Percentiles rank a stretch among this genome's conserved stretches.
These are phyloP conservation scores for Eremophila alpestris DNA, from an alignment of 2,797 vertebrate species.

Conservation along the genomic window DNA sequence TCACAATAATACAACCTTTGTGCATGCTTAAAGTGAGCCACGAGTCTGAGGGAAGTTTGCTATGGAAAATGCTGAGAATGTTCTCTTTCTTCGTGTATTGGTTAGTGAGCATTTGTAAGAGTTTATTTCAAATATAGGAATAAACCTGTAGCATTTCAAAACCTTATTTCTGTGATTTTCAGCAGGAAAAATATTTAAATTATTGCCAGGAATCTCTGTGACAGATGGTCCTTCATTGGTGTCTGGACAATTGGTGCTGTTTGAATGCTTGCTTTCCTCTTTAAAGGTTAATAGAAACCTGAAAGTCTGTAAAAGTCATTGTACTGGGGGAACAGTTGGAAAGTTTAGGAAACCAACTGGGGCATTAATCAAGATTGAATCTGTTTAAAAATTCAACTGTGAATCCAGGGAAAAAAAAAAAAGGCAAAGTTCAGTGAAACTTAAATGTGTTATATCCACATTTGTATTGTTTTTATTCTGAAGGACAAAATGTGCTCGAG, in stretches of 20 bases:
- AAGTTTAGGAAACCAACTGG: not conserved
- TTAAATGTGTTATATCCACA: not conserved
- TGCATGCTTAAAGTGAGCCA: not conserved
- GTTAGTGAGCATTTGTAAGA: not conserved
- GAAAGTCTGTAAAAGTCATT: not conserved
- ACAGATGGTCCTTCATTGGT: not conserved
- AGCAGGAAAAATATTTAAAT: not conserved
- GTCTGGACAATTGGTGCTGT: conserved; percentile 76
- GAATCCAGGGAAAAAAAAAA: not conserved
- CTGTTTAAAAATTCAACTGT: not conserved
- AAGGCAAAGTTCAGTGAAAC: not conserved
- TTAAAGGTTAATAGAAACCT: conserved; percentile 1
- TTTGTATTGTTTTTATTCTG: not conserved
- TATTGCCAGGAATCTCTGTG: not conserved
- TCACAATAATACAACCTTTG: not conserved
- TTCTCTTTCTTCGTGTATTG: not conserved
- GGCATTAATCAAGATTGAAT: not conserved
- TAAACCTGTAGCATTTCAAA: not conserved
- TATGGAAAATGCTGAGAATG: not conserved
- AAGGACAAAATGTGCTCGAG: not conserved
- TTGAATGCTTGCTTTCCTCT: conserved; percentile 21
- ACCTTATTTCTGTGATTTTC: not conserved
- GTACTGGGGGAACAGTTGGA: not conserved
- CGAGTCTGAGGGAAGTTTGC: not conserved
- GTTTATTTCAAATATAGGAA: not conserved